A percentile compares a stretch with the other conserved stretches of the same genome.
Conservation (phyloP, 2,113 vertebrate species). For the Nansenia antarctica region DNA sequence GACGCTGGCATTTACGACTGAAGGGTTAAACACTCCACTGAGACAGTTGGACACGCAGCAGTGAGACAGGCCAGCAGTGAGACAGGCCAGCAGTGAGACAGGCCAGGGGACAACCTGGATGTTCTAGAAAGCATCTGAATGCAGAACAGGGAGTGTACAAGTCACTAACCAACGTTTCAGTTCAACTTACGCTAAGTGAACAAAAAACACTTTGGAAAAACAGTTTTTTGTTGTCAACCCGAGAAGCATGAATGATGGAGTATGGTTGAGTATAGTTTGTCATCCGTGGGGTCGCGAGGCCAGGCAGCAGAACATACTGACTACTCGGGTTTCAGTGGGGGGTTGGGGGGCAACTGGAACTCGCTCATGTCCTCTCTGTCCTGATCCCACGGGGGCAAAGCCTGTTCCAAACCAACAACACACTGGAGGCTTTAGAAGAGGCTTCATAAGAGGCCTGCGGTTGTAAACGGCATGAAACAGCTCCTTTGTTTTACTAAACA, state of each 20-base stretch:
- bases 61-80: too few species aligned
- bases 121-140: too few species aligned
- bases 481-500: too few species aligned
- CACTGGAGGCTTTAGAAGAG: too few species aligned
- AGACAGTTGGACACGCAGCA: conserved; percentile 39
- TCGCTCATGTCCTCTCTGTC: conserved; percentile 25
- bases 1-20: conserved; percentile 57
- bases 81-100: too few species aligned
- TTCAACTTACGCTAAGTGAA: neutral
- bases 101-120: too few species aligned
- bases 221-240: conserved; percentile 16
- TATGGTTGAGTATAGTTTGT: conserved; percentile 28
- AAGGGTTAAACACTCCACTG: conserved; percentile 37
- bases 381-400: conserved; percentile 44
- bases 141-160: neutral
- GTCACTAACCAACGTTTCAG: neutral
- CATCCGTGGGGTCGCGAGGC: conserved; percentile 45
- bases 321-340: conserved; percentile 57
- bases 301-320: conserved; percentile 45
- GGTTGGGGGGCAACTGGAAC: conserved; percentile 6
- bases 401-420: conserved; percentile 42
- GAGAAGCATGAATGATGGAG: conserved; percentile 25
- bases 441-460: neutral
- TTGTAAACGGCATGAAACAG: too few species aligned
- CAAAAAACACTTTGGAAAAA: conserved; percentile 14